A percentile compares a stretch with the other conserved stretches of the same genome.
Evolutionary conservation across 2,888 invertebrate genomes (phyloP).

Genomic region (Penaeus monodon): DNA sequence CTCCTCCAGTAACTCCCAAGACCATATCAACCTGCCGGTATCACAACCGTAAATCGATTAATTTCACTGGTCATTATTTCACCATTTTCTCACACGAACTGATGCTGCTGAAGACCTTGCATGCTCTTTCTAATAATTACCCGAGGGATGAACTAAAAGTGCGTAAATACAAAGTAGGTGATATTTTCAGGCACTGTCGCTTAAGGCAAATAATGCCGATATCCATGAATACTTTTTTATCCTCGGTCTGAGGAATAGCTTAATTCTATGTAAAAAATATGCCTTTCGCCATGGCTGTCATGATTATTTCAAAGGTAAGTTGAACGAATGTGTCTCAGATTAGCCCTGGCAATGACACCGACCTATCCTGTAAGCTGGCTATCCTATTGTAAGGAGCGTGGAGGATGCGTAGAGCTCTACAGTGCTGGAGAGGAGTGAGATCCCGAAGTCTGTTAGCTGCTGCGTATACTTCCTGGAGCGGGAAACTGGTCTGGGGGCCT

Average conservation of each 20-base stretch:
- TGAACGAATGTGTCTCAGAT: too few species aligned
- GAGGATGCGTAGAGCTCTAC: conserved; percentile 78
- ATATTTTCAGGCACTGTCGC: too few species aligned
- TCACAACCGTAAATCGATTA: too few species aligned
- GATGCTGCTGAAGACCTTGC: too few species aligned
- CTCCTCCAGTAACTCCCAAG: conserved; percentile 86
- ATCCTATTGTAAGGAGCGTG: conserved; percentile 86
- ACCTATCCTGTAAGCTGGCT: conserved; percentile 79
- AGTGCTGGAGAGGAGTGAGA: conserved; percentile 74
- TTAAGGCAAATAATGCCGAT: too few species aligned
- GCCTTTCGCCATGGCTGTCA: background rate
- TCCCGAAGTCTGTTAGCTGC: conserved; percentile 84
- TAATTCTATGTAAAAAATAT: too few species aligned
- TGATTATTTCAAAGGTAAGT: background rate
- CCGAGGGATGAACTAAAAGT: too few species aligned
- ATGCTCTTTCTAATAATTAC: too few species aligned
- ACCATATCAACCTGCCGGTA: conserved; percentile 76
- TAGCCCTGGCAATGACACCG: background rate
- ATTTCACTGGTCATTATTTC: background rate
- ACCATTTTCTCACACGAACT: background rate
- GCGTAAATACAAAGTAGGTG: too few species aligned
- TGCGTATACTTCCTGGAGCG: conserved; percentile 78
- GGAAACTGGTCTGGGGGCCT: conserved; percentile 29
- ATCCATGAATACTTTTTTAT: too few species aligned
- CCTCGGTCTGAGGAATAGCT: too few species aligned